phyloP scores from a whole-genome alignment of 2,113 vertebrate genomes.

The Labrus mixtus region DNA sequence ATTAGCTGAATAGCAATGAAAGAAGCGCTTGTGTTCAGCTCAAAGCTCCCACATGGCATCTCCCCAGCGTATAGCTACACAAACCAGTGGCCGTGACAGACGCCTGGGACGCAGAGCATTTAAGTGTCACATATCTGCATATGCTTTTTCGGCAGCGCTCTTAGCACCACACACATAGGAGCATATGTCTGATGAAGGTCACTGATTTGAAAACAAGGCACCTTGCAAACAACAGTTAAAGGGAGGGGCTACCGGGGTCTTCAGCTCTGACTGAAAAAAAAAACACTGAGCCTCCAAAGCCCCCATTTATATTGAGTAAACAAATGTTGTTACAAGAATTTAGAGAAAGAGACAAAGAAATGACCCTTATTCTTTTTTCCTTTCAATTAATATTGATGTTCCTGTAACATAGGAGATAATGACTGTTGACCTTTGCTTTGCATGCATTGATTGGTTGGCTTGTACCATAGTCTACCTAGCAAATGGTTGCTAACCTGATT shows the following conservation, averaged over 20 bases:
- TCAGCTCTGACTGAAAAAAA: background rate
- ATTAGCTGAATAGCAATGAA: slow-evolving; percentile 39
- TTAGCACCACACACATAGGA: slow-evolving; percentile 34
- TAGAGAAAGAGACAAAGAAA: too few species aligned
- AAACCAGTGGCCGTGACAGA: slow-evolving; percentile 65
- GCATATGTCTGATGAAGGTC: slow-evolving; percentile 77
- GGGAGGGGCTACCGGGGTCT: background rate
- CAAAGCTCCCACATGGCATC: slow-evolving; percentile 39
- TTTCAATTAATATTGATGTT: too few species aligned
- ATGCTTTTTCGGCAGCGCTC: slow-evolving; percentile 58
- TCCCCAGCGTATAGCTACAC: slow-evolving; percentile 38
- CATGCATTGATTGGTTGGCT: too few species aligned
- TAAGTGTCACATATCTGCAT: slow-evolving; percentile 74
- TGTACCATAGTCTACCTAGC: too few species aligned
- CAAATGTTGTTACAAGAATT: background rate
- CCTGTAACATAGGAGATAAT: too few species aligned
- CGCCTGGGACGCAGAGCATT: slow-evolving; percentile 60
- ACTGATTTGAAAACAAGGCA: slow-evolving; percentile 64
- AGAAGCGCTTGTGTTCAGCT: slow-evolving; percentile 10
- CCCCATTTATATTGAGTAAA: background rate
- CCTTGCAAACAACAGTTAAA: slow-evolving; percentile 8
- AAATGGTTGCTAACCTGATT: too few species aligned
- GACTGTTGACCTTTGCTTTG: too few species aligned
- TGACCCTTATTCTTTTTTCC: too few species aligned
- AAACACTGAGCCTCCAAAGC: background rate